phyloP scores from a whole-genome alignment of 2,888 invertebrate genomes.

The Phortica magna region DNA sequence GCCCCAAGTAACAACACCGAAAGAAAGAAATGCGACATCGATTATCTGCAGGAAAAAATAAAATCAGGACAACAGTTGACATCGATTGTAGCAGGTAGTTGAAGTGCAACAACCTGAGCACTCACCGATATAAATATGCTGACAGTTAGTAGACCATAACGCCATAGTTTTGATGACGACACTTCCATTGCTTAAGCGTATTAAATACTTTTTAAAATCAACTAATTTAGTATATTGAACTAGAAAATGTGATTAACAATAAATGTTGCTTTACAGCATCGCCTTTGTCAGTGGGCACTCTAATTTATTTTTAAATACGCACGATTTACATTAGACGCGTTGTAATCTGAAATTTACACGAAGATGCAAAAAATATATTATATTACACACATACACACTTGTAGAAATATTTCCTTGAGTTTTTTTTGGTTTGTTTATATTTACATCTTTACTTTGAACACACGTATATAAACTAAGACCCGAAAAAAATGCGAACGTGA shows the following conservation, averaged over 20 bases:
- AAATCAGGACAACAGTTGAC: neutral
- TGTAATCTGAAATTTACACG: neutral
- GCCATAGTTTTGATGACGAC: constrained; percentile 63
- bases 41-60: constrained; percentile 50
- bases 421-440: constrained; percentile 24
- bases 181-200: constrained; percentile 41
- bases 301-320: constrained; percentile 13
- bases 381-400: neutral
- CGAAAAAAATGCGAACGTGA: neutral
- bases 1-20: constrained; percentile 69
- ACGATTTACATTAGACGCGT: neutral
- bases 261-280: neutral
- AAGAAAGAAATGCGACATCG: constrained; percentile 62
- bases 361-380: constrained; percentile 3
- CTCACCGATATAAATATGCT: constrained; percentile 71
- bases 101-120: constrained; percentile 36
- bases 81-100: neutral
- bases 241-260: neutral
- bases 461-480: neutral
- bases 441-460: constrained; percentile 17
- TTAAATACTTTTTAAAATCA: neutral
- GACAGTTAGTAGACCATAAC: constrained; percentile 68
- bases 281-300: neutral
- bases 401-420: neutral
- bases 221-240: neutral